phyloP scores from a whole-genome alignment of 1,140 invertebrate species.

The Cyrtorhinus lividipennis region DNA sequence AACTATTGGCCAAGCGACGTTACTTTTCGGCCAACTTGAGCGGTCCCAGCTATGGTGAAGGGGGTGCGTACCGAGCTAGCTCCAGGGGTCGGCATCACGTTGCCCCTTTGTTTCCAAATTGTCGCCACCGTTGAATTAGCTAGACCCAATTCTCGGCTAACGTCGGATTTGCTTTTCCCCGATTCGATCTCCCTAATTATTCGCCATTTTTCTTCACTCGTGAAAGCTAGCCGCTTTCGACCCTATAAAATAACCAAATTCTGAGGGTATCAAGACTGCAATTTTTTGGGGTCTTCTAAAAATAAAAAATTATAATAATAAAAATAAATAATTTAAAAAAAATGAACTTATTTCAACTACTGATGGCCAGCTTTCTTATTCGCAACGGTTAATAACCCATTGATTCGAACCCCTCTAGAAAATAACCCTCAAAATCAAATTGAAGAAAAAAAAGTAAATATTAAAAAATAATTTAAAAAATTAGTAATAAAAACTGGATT shows the following conservation, averaged over 20 bases:
- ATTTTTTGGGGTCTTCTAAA: constrained; percentile 15
- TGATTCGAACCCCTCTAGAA: no score
- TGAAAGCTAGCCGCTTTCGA: constrained; percentile 44
- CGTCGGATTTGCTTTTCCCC: constrained; percentile 42
- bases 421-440: no score
- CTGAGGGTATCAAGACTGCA: constrained; percentile 1
- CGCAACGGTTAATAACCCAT: no score
- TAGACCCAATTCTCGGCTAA: constrained; percentile 39
- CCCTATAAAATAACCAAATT: constrained; percentile 32
- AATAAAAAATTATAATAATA: constrained; percentile 24
- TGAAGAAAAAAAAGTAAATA: no score
- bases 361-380: no score
- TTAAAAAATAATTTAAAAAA: no score
- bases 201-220: constrained; percentile 45
- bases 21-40: neutral
- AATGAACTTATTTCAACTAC: no score
- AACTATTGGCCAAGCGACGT: no score
- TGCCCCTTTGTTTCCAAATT: constrained; percentile 42
- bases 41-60: neutral
- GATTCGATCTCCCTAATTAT: constrained; percentile 44
- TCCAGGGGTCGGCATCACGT: constrained; percentile 23
- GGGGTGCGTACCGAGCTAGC: constrained; percentile 21
- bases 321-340: no score
- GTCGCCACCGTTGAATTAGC: constrained; percentile 42
- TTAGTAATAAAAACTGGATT: no score